Conservation (phyloP, 1,140 invertebrate genomes). For the Cherax destructor region DNA sequence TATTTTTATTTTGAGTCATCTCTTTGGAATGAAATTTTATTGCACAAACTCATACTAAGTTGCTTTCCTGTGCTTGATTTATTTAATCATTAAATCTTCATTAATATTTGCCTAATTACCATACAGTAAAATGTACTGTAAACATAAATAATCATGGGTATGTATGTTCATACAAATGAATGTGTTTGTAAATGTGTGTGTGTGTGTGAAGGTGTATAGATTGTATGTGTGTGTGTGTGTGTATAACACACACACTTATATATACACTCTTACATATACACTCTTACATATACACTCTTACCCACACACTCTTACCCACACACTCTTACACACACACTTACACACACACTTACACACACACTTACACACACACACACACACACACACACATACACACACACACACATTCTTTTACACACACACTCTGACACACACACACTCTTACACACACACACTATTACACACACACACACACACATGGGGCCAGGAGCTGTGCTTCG, state of each 20-base stretch:
- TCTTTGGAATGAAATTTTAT: conserved; percentile 36
- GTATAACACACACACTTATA: background rate
- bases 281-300: background rate
- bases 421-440: background rate
- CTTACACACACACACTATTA: background rate
- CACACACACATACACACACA: background rate
- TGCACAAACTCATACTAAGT: conserved; percentile 28
- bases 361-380: background rate
- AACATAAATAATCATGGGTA: background rate
- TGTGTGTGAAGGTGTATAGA: background rate
- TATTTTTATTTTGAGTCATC: conserved; percentile 24
- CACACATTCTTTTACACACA: background rate
- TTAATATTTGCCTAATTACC: background rate
- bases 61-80: conserved; percentile 44
- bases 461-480: background rate
- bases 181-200: background rate
- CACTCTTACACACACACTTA: no score
- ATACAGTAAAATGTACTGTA: background rate
- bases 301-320: background rate
- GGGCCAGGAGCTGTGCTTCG: no score
- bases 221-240: background rate
- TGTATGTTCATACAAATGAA: background rate
- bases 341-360: background rate
- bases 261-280: background rate
- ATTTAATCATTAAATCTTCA: conserved; percentile 2